Percentiles rank a stretch among this genome's conserved stretches.
These are phyloP conservation scores for Scotopteryx bipunctaria DNA, from an alignment of 2,888 invertebrate genomes.

Conservation along the genomic window DNA sequence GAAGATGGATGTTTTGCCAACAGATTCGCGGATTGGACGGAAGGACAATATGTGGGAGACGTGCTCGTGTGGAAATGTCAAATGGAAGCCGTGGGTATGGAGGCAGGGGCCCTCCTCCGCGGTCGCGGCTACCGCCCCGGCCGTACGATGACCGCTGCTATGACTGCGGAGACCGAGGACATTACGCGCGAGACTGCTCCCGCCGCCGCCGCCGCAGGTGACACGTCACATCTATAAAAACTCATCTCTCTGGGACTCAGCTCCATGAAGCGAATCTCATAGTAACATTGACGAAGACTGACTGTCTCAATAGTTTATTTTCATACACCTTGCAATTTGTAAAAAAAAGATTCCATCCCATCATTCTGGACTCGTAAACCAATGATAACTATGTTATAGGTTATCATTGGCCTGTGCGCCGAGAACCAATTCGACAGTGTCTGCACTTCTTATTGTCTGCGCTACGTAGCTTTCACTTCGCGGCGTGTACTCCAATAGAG, in stretches of 20 bases:
- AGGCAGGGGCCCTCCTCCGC: conserved; percentile 84
- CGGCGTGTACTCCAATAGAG: conserved; percentile 77
- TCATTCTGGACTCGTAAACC: conserved; percentile 71
- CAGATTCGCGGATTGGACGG: conserved; percentile 86
- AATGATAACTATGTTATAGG: conserved; percentile 84
- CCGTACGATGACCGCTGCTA: conserved; percentile 97
- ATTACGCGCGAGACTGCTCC: conserved; percentile 95
- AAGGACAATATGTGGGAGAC: conserved; percentile 92
- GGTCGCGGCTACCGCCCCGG: conserved; percentile 87
- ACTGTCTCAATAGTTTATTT: neutral
- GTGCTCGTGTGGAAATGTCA: conserved; percentile 96
- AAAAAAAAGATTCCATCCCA: conserved; percentile 68
- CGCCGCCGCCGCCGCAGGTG: conserved; percentile 86
- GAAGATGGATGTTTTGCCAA: too few species aligned
- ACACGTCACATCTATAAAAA: conserved; percentile 27
- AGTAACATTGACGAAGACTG: conserved; percentile 16
- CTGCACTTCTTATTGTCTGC: conserved; percentile 83
- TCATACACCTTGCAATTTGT: conserved; percentile 11
- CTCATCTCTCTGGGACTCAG: conserved; percentile 20
- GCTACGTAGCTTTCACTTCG: conserved; percentile 82
- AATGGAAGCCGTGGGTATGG: conserved; percentile 89
- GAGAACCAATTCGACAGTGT: conserved; percentile 81
- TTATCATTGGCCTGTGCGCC: conserved; percentile 84
- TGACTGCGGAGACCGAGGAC: conserved; percentile 96
- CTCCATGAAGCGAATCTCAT: conserved; percentile 30